Evolutionary conservation across 2,797 vertebrate genomes (phyloP).

Genomic region (Gobio occitaniae): DNA sequence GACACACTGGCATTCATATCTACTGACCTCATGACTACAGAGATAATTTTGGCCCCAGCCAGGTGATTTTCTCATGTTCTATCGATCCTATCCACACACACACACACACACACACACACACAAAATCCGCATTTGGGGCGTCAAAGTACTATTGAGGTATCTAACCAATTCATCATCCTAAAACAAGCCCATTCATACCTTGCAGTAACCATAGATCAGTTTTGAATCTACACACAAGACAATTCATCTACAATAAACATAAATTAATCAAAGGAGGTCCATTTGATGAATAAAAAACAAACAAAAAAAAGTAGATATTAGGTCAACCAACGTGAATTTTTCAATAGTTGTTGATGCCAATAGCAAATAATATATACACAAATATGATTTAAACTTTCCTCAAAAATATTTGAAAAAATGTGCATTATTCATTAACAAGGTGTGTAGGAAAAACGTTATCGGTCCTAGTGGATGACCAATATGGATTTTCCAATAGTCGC

Average conservation of each 20-base stretch:
- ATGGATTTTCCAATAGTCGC: background rate
- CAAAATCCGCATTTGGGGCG: background rate
- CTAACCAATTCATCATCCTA: background rate
- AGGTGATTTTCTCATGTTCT: constrained; percentile 13
- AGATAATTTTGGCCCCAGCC: constrained; percentile 33
- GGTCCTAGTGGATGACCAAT: background rate
- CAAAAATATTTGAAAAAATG: background rate
- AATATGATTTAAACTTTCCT: background rate
- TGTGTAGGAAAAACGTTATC: background rate
- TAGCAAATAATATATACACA: background rate
- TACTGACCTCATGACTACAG: constrained; percentile 25
- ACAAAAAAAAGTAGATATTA: background rate
- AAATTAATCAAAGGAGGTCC: background rate
- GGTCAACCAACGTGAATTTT: background rate
- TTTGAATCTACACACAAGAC: background rate
- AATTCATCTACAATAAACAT: background rate
- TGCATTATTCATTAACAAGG: background rate
- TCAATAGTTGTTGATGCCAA: background rate
- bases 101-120: too few relatives aligned
- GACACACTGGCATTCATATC: constrained; percentile 46
- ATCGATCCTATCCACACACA: background rate
- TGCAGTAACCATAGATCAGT: background rate
- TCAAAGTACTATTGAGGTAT: background rate
- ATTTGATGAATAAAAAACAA: background rate
- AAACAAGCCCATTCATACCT: background rate